Conservation (phyloP, 2,888 invertebrate genomes). For the Nysson spinosus region DNA sequence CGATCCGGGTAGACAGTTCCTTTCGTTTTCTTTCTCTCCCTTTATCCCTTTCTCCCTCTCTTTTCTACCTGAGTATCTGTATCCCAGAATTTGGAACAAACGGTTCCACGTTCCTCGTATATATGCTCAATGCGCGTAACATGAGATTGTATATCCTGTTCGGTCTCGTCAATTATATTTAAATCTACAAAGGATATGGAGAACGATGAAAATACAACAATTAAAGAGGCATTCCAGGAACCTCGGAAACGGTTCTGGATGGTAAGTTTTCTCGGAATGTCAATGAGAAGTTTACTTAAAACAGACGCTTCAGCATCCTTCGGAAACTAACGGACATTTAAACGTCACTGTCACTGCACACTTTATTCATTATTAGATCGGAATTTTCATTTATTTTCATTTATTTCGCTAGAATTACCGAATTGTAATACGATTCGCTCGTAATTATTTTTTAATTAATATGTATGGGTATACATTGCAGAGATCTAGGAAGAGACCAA, state of each 20-base stretch:
- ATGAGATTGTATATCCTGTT: not conserved
- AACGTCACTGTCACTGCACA: constrained; percentile 3
- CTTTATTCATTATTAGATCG: not conserved
- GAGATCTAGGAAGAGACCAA: constrained; percentile 72
- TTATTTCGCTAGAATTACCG: too few species aligned
- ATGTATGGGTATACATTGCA: constrained; percentile 29
- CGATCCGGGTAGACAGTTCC: too few species aligned
- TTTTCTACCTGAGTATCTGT: too few species aligned
- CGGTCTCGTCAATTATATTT: not conserved
- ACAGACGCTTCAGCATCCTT: not conserved
- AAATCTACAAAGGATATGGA: constrained; percentile 31
- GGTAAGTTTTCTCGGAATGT: constrained; percentile 53
- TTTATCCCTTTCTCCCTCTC: too few species aligned
- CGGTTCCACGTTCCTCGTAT: not conserved
- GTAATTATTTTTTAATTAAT: not conserved
- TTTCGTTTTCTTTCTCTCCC: too few species aligned
- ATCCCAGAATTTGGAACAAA: too few species aligned
- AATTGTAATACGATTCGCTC: not conserved
- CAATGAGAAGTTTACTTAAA: constrained; percentile 3
- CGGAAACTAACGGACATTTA: constrained; percentile 8
- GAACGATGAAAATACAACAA: constrained; percentile 63
- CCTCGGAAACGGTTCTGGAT: constrained; percentile 73
- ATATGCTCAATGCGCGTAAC: not conserved
- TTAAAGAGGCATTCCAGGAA: constrained; percentile 69
- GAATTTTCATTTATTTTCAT: too few species aligned